Percentiles rank a stretch among this genome's conserved stretches.
Conservation (phyloP, 2,797 vertebrate genomes). For the Enteromius anoplus region DNA sequence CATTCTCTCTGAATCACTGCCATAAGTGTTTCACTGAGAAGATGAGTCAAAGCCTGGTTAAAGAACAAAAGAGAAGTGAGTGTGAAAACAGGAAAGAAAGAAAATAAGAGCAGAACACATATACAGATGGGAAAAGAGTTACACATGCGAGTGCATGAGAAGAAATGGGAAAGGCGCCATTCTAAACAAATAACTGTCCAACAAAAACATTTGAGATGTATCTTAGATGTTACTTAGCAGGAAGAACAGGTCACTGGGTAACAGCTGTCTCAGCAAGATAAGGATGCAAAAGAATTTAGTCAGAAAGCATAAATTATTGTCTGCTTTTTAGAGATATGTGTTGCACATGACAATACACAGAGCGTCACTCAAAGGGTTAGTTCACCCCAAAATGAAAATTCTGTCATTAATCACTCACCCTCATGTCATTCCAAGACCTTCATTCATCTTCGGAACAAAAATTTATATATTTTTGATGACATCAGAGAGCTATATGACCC, state of each 20-base stretch:
- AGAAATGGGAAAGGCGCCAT: conserved; percentile 42
- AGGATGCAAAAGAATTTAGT: not conserved
- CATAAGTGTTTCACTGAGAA: conserved; percentile 66
- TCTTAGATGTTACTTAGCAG: conserved; percentile 34
- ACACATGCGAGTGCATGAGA: conserved; percentile 15
- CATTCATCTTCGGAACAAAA: too few species aligned
- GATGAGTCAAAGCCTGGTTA: conserved; percentile 71
- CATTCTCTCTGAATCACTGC: conserved; percentile 68
- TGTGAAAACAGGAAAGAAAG: conserved; percentile 7
- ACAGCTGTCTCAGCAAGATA: conserved; percentile 24
- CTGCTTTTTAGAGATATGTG: not conserved
- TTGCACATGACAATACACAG: not conserved
- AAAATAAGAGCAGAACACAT: not conserved
- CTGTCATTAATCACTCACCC: too few species aligned
- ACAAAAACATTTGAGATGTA: conserved; percentile 48
- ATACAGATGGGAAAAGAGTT: conserved; percentile 33
- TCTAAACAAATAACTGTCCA: conserved; percentile 43
- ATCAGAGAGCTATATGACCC: too few species aligned
- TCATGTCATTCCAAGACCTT: too few species aligned
- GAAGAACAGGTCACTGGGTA: conserved; percentile 44
- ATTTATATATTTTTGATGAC: too few species aligned
- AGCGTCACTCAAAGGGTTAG: not conserved
- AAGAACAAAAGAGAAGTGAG: conserved; percentile 55
- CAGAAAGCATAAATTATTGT: not conserved
- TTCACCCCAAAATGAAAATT: too few species aligned